These are phyloP conservation scores for Tragelaphus strepsiceros DNA, from an alignment of 2,113 vertebrate genomes.

Conservation along the genomic window DNA sequence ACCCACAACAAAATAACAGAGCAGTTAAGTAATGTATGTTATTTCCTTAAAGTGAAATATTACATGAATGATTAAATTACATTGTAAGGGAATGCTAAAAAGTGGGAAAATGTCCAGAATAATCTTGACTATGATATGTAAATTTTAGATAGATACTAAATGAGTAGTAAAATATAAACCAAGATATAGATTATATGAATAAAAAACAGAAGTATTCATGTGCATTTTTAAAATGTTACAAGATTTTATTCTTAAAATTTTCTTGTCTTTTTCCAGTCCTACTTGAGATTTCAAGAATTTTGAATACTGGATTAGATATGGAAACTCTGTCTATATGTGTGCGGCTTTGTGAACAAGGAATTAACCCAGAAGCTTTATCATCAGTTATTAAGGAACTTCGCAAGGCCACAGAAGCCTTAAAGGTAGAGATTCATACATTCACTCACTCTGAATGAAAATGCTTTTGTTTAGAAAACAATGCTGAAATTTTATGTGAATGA, in stretches of 20 bases:
- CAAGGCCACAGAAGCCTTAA: slow-evolving; percentile 92
- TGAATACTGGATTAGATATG: slow-evolving; percentile 98
- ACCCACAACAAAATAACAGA: not conserved
- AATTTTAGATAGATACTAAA: not conserved
- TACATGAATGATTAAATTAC: not conserved
- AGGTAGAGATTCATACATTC: slow-evolving; percentile 80
- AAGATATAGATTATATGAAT: not conserved
- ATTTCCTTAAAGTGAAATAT: not conserved
- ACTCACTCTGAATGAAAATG: slow-evolving; percentile 22
- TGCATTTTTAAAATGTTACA: not conserved
- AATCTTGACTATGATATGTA: not conserved
- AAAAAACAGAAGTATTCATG: not conserved
- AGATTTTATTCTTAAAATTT: not conserved
- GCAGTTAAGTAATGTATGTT: not conserved
- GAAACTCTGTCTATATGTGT: slow-evolving; percentile 98
- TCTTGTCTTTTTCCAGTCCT: slow-evolving; percentile 83
- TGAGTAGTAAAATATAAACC: not conserved
- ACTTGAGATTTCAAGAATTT: slow-evolving; percentile 94
- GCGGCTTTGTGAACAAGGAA: slow-evolving; percentile 96
- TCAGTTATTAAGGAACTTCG: slow-evolving; percentile 97
- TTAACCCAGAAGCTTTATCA: slow-evolving; percentile 96
- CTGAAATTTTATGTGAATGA: not conserved
- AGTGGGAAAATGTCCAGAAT: not conserved
- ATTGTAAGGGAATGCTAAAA: not conserved
- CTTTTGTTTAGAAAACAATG: slow-evolving; percentile 29